Percentiles rank a stretch among this genome's conserved stretches.
Conservation (phyloP, 2,113 vertebrate genomes). For the Channa maculata region DNA sequence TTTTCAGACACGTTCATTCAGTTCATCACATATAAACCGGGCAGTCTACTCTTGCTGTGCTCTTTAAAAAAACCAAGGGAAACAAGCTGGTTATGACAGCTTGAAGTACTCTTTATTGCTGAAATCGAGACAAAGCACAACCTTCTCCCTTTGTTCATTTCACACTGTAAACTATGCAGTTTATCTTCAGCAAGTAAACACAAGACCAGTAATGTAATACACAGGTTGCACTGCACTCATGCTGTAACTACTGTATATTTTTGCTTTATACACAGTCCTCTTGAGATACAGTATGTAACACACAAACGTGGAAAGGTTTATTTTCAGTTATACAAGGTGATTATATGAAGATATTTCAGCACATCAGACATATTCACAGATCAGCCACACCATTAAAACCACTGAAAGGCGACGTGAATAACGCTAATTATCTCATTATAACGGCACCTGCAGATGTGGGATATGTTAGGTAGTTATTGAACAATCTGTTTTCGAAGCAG, state of each 20-base stretch:
- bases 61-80: slow-evolving; percentile 11
- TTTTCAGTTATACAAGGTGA: slow-evolving; percentile 16
- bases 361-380: not conserved
- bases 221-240: slow-evolving; percentile 5
- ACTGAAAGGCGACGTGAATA: no score
- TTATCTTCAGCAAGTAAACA: slow-evolving; percentile 24
- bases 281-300: slow-evolving; percentile 5
- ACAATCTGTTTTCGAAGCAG: no score
- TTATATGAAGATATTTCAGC: slow-evolving; percentile 10
- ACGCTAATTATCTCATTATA: no score
- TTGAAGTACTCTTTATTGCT: slow-evolving; percentile 44
- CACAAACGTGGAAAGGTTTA: slow-evolving; percentile 9
- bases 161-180: slow-evolving; percentile 16
- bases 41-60: not conserved
- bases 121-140: slow-evolving; percentile 35
- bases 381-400: no score
- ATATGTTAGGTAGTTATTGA: no score
- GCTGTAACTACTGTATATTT: slow-evolving; percentile 22
- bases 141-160: slow-evolving; percentile 12
- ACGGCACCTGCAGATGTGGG: no score
- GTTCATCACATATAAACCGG: not conserved
- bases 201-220: slow-evolving; percentile 17
- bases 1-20: not conserved
- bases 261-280: slow-evolving; percentile 13
- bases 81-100: not conserved